phyloP scores from a whole-genome alignment of 2,888 invertebrate genomes.

The Antheraea yamamai region DNA sequence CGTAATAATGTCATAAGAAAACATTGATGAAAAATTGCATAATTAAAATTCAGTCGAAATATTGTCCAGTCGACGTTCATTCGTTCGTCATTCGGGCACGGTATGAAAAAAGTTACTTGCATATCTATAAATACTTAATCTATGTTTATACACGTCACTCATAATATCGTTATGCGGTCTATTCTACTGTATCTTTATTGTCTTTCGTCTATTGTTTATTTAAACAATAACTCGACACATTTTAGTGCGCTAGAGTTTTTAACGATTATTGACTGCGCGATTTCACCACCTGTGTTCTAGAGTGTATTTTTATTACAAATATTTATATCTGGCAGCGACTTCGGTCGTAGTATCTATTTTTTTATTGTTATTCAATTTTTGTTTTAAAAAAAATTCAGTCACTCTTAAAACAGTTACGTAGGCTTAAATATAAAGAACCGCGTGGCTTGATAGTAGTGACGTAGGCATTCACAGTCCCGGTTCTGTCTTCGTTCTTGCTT shows the following conservation, averaged over 20 bases:
- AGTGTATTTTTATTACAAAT: conserved; percentile 34
- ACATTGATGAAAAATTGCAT: no score
- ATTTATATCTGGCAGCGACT: background rate
- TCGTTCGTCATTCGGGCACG: background rate
- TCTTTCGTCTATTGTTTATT: conserved; percentile 73
- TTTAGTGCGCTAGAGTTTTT: conserved; percentile 71
- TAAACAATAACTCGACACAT: conserved; percentile 73
- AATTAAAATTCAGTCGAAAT: no score
- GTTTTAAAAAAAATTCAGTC: background rate
- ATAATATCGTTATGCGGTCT: conserved; percentile 61
- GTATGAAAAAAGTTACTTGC: background rate
- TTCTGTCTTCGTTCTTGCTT: no score
- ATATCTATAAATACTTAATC: conserved; percentile 41
- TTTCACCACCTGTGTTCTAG: conserved; percentile 44
- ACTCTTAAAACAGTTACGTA: no score
- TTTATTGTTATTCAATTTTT: background rate
- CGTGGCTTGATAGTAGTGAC: no score
- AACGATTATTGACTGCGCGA: conserved; percentile 53
- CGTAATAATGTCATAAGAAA: no score
- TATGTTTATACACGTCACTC: conserved; percentile 67
- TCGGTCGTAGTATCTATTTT: background rate
- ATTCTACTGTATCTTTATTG: conserved; percentile 67
- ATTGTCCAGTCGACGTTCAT: no score
- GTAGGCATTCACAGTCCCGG: no score
- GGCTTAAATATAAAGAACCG: no score